phyloP scores from a whole-genome alignment of 2,113 vertebrate genomes.

The Lasiurus cinereus region DNA sequence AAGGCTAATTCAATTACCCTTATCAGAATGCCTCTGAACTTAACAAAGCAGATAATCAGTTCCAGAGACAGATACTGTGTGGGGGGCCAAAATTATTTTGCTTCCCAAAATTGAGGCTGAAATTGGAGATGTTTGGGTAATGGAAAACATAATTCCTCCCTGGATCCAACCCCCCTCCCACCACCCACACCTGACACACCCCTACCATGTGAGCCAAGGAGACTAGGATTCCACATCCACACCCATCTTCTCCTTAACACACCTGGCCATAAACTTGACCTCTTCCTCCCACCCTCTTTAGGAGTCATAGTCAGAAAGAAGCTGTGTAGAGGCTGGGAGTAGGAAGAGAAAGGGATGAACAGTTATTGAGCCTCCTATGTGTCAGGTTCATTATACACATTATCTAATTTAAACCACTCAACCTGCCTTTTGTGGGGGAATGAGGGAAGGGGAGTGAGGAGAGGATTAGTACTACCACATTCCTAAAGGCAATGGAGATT shows the following conservation, averaged over 20 bases:
- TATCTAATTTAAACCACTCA: conserved; percentile 15
- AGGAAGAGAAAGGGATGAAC: background rate
- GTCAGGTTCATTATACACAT: background rate
- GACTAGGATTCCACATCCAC: background rate
- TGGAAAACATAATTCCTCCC: conserved; percentile 84
- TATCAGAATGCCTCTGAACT: conserved; percentile 90
- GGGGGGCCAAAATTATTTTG: conserved; percentile 88
- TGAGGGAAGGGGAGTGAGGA: too few species aligned
- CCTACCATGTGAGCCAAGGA: background rate
- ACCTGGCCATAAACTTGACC: conserved; percentile 58
- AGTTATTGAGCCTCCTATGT: background rate
- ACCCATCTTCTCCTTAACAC: conserved; percentile 6
- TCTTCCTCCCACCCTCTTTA: background rate
- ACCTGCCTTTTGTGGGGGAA: too few species aligned
- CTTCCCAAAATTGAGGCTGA: conserved; percentile 87
- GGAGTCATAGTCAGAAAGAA: conserved; percentile 1
- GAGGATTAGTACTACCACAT: background rate
- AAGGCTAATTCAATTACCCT: conserved; percentile 90
- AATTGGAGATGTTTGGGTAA: conserved; percentile 87
- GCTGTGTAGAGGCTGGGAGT: background rate
- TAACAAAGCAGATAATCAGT: conserved; percentile 91
- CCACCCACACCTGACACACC: conserved; percentile 81
- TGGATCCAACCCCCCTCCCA: conserved; percentile 26
- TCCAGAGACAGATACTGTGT: conserved; percentile 89
- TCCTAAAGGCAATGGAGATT: background rate